Evolutionary conservation across 2,113 vertebrate genomes (phyloP), one percentile per base, ranked within the genome.

Genomic region (Hylia prasina): DNA sequence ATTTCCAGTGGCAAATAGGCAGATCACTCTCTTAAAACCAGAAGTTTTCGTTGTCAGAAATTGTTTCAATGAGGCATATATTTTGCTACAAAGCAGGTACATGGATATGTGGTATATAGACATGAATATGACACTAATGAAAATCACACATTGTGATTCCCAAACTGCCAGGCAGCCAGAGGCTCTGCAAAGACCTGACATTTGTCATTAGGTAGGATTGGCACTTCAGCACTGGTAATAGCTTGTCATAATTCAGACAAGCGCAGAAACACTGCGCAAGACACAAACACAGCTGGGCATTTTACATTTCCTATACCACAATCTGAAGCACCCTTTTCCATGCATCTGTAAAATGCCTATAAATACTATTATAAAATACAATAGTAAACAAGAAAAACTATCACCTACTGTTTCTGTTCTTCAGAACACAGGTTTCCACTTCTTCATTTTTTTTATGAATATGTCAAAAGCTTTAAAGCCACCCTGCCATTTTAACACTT

Each of bases 181-280:
- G 42, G 65, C 11, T 69, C 42, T 88, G 45, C 28, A 40, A 48
- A 53, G 5, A 33, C 4, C 25, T 81, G 39, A 42, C 9, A 9
- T 17, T 60, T 21, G 13, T 50, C 30, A 19, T 53, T 35, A 39
- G 3, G 8, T 17, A 21, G 31, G 54, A 25, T 23, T 42, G 27
- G 8, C 6, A 63, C 11, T 50, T 58, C 66, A 42, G 33, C 57
- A 30, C 24, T 42, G 21, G 15, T n/a, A 82, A 54, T 11, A 87
- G 24, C 4, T 24, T 11, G 2, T 18, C 33, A 23, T n/a, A 58
- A 84, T 31, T 61, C 60, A 81, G 45, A 72, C 22, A 69, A 58
- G 25, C 37, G 66, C 1, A 1, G 42, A 57, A 89, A 40, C 14
- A 40, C 14, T 28, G 7, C 5, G 28, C 3, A 27, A 0, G 0